Conservation (phyloP, 2,888 invertebrate species). For the Colletes collaris region DNA sequence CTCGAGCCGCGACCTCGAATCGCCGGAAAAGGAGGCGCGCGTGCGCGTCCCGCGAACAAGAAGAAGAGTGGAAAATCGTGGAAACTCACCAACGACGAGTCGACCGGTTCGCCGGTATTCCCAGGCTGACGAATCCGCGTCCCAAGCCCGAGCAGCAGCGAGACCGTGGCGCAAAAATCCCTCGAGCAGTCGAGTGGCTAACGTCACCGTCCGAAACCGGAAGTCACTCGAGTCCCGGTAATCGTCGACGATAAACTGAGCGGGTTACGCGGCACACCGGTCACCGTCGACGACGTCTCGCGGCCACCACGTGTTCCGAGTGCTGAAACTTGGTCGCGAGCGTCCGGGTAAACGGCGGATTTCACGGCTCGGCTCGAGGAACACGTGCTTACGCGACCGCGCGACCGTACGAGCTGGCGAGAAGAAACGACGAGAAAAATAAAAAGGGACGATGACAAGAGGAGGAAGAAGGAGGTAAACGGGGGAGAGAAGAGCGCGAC, state of each 20-base stretch:
- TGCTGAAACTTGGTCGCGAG: conserved; percentile 24
- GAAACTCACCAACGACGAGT: conserved; percentile 72
- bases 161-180: conserved; percentile 10
- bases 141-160: background rate
- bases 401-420: background rate
- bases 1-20: conserved; percentile 18
- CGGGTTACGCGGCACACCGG: background rate
- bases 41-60: background rate
- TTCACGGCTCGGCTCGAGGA: conserved; percentile 49
- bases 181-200: background rate
- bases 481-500: conserved; percentile 19
- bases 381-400: conserved; percentile 58
- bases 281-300: background rate
- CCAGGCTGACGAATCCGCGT: conserved; percentile 30
- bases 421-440: background rate
- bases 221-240: background rate
- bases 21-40: conserved; percentile 11
- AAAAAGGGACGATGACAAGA: background rate
- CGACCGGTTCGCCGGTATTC: conserved; percentile 63
- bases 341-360: conserved; percentile 39
- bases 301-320: conserved; percentile 41
- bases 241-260: conserved; percentile 18
- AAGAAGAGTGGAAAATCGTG: background rate
- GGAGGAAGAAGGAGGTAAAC: conserved; percentile 10
- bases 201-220: background rate